phyloP scores from a whole-genome alignment of 2,888 invertebrate species.

The Alviniconcha strummeri region DNA sequence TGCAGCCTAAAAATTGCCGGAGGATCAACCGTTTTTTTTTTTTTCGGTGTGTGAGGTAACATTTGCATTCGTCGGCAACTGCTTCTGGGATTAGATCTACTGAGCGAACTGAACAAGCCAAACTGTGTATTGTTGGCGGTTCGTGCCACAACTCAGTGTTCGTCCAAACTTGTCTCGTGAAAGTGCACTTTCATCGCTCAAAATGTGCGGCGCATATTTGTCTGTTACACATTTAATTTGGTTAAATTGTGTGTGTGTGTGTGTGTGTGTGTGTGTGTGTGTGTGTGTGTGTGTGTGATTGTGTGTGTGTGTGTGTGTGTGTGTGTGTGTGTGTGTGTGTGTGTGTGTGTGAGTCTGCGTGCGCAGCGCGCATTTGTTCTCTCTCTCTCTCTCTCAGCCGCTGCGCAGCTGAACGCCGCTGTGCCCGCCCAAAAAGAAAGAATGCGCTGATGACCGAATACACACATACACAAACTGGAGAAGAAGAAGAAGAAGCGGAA shows the following conservation, averaged over 20 bases:
- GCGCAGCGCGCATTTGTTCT: too few species aligned
- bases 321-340: conserved; percentile 16
- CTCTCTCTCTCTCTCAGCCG: neutral
- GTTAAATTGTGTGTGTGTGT: neutral
- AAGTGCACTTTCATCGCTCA: neutral
- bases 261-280: conserved; percentile 9
- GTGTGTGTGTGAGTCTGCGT: conserved; percentile 2
- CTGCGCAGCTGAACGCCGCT: neutral
- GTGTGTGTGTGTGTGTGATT: conserved; percentile 17
- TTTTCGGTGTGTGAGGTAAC: too few species aligned
- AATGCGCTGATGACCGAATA: too few species aligned
- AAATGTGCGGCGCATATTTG: neutral
- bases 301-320: conserved; percentile 21
- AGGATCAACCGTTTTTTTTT: too few species aligned
- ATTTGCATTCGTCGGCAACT: too few species aligned
- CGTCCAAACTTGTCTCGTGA: neutral
- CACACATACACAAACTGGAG: too few species aligned
- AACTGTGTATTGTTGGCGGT: neutral
- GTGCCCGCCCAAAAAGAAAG: neutral
- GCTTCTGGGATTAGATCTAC: too few species aligned
- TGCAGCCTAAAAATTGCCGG: too few species aligned
- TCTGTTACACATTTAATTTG: neutral
- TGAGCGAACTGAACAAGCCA: neutral
- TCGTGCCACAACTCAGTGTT: neutral
- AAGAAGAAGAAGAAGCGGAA: too few species aligned